Evolutionary conservation across 1,140 invertebrate species (phyloP), one percentile per base, ranked within the genome.

Genomic region (Andricus grossulariae): DNA sequence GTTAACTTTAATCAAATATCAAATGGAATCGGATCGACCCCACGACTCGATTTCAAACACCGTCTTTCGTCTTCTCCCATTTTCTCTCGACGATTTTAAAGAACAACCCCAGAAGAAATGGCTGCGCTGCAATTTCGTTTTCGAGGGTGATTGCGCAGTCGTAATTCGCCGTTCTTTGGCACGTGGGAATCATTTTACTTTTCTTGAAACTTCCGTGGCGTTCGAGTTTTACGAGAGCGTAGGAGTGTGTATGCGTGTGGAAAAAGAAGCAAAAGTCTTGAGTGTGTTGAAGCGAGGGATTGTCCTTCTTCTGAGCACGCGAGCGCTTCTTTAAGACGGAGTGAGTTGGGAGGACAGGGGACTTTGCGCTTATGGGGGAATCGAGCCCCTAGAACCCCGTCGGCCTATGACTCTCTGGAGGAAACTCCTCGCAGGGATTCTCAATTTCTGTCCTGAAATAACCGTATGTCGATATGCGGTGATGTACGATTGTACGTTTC

Each of bases 1-100:
- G 86, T 87, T 80, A 84, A 85, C 77, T 86, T 87, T 88, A 88
- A 88, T 88, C 85, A 88, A 86, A 87, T 86, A 86, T 84, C 83
- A 86, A 85, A 86, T 83, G 79, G 77, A 84, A 77, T 77, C 72
- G 78, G 25, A 32, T 39, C 12, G 25, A 16, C 60, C 57, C 21
- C 12, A 45, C 18, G 8, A 12, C 54, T 55, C 18, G 8, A 11
- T 21, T 21, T 55, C 54, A 45, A 45, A 45, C 39, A 11, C 21
- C 77, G 55, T 84, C 80, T 76, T 80, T 82, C 73, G 79, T 82
- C 78, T 79, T 75, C 78, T 79, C 73, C 54, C 25, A 39, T 12
- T 66, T 25, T 16, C 15, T 32, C 16, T 25, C 5, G 6, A 32
- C 21, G 25, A 32, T 39, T 66, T 66, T 66, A 66, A 15, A 25